These are phyloP conservation scores for Danio jaintianensis DNA, from an alignment of 2,797 vertebrate species.

Conservation along the genomic window DNA sequence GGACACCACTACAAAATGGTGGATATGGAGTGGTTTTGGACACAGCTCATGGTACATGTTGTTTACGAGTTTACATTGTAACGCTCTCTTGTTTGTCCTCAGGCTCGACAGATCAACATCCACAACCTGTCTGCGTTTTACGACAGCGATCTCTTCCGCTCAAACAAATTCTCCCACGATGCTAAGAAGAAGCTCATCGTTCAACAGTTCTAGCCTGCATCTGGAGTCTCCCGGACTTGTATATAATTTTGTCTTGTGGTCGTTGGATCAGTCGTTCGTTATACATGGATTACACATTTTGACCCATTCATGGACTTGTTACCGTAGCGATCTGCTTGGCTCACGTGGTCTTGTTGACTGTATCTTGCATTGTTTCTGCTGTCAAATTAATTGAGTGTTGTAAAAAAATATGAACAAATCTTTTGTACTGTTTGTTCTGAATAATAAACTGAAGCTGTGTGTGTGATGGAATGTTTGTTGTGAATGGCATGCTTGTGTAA, in stretches of 20 bases:
- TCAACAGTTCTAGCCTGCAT: constrained; percentile 86
- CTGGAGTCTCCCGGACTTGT: constrained; percentile 31
- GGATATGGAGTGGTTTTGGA: no score
- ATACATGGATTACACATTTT: constrained; percentile 43
- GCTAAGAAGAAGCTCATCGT: constrained; percentile 90
- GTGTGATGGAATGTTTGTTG: no score
- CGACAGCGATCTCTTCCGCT: constrained; percentile 89
- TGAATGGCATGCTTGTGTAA: no score
- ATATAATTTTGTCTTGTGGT: constrained; percentile 28
- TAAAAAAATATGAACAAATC: constrained; percentile 7
- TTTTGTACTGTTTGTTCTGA: constrained; percentile 27
- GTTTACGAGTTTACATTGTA: neutral
- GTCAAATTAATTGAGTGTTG: constrained; percentile 14
- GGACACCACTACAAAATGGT: no score
- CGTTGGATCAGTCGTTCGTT: neutral
- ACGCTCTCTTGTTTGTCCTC: neutral
- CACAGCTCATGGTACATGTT: no score
- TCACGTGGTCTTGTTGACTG: neutral
- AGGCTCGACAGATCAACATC: constrained; percentile 97
- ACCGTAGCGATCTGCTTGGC: neutral
- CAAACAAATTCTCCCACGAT: constrained; percentile 91
- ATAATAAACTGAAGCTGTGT: no score
- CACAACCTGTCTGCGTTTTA: constrained; percentile 93
- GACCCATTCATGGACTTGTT: neutral
- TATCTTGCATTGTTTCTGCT: constrained; percentile 5